A percentile compares a stretch with the other conserved stretches of the same genome.
These are phyloP conservation scores for Apus apus DNA, from an alignment of 2,113 vertebrate genomes.

Conservation along the genomic window DNA sequence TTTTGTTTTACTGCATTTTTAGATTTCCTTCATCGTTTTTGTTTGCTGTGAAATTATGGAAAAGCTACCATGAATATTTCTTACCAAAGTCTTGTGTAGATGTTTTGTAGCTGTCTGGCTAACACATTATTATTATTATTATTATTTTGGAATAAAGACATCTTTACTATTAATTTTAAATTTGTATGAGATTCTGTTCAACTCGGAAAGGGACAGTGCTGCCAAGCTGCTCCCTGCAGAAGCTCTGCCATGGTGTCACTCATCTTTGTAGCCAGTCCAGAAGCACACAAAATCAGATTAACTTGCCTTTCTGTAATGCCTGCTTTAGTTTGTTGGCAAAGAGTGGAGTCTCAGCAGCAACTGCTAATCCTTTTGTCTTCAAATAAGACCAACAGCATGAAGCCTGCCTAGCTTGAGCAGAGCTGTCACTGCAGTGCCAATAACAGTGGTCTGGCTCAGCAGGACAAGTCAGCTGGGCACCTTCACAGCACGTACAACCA, in stretches of 20 bases:
- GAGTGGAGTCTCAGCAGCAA: not conserved
- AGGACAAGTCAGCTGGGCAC: not conserved
- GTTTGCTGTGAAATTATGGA: constrained; percentile 77
- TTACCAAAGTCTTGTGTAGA: constrained; percentile 91
- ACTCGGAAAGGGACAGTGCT: not conserved
- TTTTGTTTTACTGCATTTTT: constrained; percentile 59
- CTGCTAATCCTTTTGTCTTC: not conserved
- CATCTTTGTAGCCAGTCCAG: not conserved
- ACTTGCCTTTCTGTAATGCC: not conserved
- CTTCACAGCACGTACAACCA: not conserved
- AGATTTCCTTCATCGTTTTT: constrained; percentile 59
- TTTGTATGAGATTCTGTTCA: constrained; percentile 13
- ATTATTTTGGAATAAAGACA: constrained; percentile 92
- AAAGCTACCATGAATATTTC: constrained; percentile 82
- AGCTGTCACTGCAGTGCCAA: not conserved
- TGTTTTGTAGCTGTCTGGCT: constrained; percentile 86
- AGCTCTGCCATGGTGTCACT: not conserved
- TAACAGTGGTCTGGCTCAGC: not conserved
- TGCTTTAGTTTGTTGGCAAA: not conserved
- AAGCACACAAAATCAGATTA: not conserved
- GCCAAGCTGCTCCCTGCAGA: not conserved
- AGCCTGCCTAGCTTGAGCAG: not conserved
- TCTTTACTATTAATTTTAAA: constrained; percentile 84
- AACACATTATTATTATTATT: constrained; percentile 83
- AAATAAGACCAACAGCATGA: not conserved